Evolutionary conservation across 2,113 vertebrate species (phyloP).

Genomic region (Ochotona curzoniae): DNA sequence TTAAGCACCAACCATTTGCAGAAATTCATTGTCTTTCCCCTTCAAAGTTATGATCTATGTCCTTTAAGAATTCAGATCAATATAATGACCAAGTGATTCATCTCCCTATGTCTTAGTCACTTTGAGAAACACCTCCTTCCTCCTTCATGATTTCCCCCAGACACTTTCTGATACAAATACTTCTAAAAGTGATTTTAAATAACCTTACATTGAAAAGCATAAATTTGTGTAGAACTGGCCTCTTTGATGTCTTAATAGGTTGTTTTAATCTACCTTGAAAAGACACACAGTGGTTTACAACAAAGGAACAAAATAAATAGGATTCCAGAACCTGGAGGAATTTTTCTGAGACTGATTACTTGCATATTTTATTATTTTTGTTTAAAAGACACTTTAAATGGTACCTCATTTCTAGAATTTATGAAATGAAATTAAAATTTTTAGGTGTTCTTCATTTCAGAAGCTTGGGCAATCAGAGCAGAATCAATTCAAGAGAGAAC

Average conservation of each 20-base stretch:
- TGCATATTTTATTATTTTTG: background rate
- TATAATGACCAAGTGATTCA: slow-evolving; percentile 67
- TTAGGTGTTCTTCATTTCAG: background rate
- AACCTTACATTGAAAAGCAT: slow-evolving; percentile 19
- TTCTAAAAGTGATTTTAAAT: slow-evolving; percentile 46
- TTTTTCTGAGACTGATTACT: background rate
- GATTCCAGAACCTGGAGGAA: background rate
- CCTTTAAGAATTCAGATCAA: slow-evolving; percentile 71
- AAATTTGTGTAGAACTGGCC: background rate
- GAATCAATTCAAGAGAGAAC: background rate
- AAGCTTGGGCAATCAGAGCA: background rate
- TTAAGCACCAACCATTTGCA: slow-evolving; percentile 12
- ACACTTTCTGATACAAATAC: background rate
- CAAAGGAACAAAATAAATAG: background rate
- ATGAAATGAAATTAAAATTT: background rate
- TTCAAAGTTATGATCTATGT: slow-evolving; percentile 68
- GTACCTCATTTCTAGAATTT: background rate
- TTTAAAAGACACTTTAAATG: background rate
- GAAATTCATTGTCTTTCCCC: slow-evolving; percentile 46
- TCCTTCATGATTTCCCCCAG: background rate
- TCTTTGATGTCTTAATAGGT: background rate
- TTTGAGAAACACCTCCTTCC: slow-evolving; percentile 56
- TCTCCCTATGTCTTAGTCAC: slow-evolving; percentile 62
- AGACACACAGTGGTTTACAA: slow-evolving; percentile 6
- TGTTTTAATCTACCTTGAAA: slow-evolving; percentile 36